Percentiles rank a stretch among this genome's conserved stretches.
Evolutionary conservation across 2,113 vertebrate species (phyloP).

Genomic region (Nothocercus nigrocapillus): DNA sequence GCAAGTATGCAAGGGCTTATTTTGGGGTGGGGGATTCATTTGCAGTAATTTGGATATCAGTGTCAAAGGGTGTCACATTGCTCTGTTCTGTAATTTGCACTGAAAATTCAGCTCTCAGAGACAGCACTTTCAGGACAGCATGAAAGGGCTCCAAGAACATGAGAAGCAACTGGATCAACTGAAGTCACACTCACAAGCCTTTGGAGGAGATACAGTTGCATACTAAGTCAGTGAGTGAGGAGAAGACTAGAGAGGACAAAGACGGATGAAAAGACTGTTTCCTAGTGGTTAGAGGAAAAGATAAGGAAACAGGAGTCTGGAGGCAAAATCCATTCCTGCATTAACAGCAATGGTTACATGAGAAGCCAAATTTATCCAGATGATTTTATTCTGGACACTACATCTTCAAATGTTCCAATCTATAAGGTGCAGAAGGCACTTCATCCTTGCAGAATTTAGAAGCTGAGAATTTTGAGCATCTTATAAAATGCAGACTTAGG

Average conservation of each 20-base stretch:
- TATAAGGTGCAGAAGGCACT: background rate
- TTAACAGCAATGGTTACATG: background rate
- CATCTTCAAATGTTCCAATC: background rate
- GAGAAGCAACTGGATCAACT: background rate
- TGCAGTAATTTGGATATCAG: background rate
- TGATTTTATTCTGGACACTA: background rate
- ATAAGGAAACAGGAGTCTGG: background rate
- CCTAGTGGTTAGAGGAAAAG: background rate
- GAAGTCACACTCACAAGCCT: background rate
- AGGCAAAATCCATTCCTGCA: background rate
- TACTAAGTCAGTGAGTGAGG: background rate
- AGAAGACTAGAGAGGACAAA: background rate
- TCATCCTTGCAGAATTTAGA: background rate
- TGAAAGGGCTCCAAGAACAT: background rate
- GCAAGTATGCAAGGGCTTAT: background rate
- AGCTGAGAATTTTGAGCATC: background rate
- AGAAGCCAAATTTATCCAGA: background rate
- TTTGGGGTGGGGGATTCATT: background rate
- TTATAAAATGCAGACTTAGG: background rate
- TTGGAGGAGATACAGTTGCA: background rate
- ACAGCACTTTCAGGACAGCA: background rate
- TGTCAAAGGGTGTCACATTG: background rate
- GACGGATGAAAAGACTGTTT: background rate
- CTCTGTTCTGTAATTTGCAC: background rate
- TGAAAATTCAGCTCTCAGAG: background rate